Evolutionary conservation across 2,888 invertebrate species (phyloP), one percentile per base, ranked within the genome.

Genomic region (Andrena marginata): DNA sequence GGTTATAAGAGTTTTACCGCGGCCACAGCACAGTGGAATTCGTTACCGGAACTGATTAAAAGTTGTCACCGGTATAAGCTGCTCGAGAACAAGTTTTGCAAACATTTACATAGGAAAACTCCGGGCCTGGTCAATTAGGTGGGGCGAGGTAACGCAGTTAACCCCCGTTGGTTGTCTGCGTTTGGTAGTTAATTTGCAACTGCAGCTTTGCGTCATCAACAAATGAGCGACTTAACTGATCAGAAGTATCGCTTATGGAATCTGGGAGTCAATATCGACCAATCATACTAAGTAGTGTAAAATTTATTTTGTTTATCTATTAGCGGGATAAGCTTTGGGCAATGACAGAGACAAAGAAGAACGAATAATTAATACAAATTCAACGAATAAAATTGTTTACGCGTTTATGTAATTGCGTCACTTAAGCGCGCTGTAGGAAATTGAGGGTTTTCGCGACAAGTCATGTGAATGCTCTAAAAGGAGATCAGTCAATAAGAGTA

Each of bases 71-170:
- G 81, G 82, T 82, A 84, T 84, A 84, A 85, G 84, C 82, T 85
- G 82, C 79, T 85, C 65, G 79, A 68, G 79, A 82, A 84, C 84
- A 82, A 85, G 84, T 85, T 85, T 85, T 80, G 82, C 84, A 84
- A 85, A 85, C 80, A 85, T 85, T 85, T 85, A 84, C 85, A 85
- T 85, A 84, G 85, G 80, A 85, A 85, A 84, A 85, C 81, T 81
- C 84, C 62, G 0, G 70, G 65, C 13, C 78, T 64, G 76, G 84
- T 85, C 84, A 84, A 85, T 85, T 85, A 85, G 84, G 73, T 81
- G 72, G 74, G 69, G 54, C 72, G 65, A 72, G 69, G 79, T 82
- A 79, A 83, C 62, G 79, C 54, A 51, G 83, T 79, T 80, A 72
- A 64, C 74, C 56, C 7, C 31, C 51, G 64, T 70, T 42, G 72